Base-by-base conservation (phyloP, 2,888 invertebrate species). In the Acrobasis consociella region DNA sequence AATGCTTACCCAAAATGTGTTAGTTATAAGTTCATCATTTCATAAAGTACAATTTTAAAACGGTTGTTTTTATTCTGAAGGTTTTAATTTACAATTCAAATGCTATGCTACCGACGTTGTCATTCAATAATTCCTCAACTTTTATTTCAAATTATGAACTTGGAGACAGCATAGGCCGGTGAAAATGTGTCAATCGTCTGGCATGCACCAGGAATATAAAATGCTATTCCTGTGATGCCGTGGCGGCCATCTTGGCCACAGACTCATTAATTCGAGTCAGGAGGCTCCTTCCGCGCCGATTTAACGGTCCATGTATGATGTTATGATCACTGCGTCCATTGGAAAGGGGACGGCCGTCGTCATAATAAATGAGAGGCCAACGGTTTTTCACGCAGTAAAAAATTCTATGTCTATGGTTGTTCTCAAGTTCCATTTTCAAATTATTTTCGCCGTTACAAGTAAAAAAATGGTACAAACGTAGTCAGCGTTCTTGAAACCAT, bases 231-330 rank as follows among this genome's bases (percentile, higher is more conserved):
- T 52, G 52, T 52, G 52, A 64, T 64, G 63, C 39, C 64, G 62
- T 64, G 74, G 69, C 78, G 70, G 79, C 78, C 81, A 83, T 83
- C 75, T 80, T 81, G 78, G 59, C 67, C 52, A 62, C 42, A 69
- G 69, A 66, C 62, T 65, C 78, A 82, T 76, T 78, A 76, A 88
- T 88, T 85, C 88, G 73, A 74, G 86, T 84, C 88, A 87, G 85
- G 87, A 79, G 66, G 73, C 69, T 78, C 82, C 88, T 88, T 89
- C 89, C 89, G 86, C 76, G 83, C 74, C 75, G 64, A 72, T 76
- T 76, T 86, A 88, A 87, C 87, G 86, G 87, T 86, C 74, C 77
- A 71, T 73, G 76, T 79, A 82, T 84, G 78, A 80, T 81, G 73
- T 75, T 76, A 76, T 69, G 70, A 74, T 68, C 66, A 70, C 72